Evolutionary conservation across 2,888 invertebrate genomes (phyloP).

Genomic region (Tyria jacobaeae): DNA sequence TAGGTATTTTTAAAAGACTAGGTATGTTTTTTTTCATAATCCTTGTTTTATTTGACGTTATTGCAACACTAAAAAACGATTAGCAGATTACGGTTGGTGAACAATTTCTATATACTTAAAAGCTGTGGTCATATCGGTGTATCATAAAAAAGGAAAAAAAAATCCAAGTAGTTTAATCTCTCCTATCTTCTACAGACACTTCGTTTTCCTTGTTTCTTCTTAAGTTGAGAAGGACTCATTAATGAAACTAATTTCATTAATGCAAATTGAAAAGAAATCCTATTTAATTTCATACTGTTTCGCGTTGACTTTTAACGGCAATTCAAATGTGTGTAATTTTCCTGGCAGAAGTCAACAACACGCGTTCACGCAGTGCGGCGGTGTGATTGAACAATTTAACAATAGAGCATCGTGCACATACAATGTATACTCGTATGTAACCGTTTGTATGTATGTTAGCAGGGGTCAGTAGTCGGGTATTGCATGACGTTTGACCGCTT

Average conservation of each 20-base stretch:
- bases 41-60: neutral
- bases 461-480: constrained; percentile 50
- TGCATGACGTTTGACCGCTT: constrained; percentile 50
- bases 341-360: constrained; percentile 21
- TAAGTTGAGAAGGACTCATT: too few species aligned
- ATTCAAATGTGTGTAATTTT: constrained; percentile 17
- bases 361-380: constrained; percentile 18
- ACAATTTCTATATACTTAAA: too few species aligned
- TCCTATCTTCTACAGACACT: too few species aligned
- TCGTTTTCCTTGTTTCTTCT: too few species aligned
- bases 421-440: constrained; percentile 10
- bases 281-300: constrained; percentile 8
- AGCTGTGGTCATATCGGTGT: too few species aligned
- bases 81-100: too few species aligned
- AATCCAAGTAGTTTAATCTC: too few species aligned
- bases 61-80: neutral
- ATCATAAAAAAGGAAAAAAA: too few species aligned
- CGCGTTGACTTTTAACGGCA: constrained; percentile 12
- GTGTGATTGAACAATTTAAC: constrained; percentile 50
- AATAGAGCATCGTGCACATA: constrained; percentile 38
- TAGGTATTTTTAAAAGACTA: too few species aligned
- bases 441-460: constrained; percentile 19
- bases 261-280: neutral
- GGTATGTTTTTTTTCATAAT: too few species aligned
- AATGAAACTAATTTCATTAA: neutral